Evolutionary conservation across 1,140 invertebrate species (phyloP).

Genomic region (Drosophila jambulina): DNA sequence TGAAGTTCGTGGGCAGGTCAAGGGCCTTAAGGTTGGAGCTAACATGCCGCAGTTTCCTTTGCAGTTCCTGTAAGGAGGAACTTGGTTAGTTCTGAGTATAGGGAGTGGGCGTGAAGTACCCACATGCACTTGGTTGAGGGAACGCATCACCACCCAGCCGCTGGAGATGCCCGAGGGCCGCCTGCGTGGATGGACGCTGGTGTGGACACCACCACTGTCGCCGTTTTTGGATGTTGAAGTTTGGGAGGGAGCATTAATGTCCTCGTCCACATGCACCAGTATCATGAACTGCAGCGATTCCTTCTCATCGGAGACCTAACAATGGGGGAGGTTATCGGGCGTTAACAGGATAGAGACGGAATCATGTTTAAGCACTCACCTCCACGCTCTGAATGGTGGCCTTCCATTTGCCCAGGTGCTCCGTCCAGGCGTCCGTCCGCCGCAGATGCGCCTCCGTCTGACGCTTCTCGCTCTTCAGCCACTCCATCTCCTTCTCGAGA

Average conservation of each 20-base stretch:
- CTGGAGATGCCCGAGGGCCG: slow-evolving; percentile 89
- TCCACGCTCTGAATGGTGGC: slow-evolving; percentile 93
- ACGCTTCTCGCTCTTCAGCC: slow-evolving; percentile 91
- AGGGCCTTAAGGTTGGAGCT: slow-evolving; percentile 92
- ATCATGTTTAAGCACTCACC: slow-evolving; percentile 84
- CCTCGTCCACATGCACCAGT: slow-evolving; percentile 91
- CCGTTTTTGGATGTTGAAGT: slow-evolving; percentile 42
- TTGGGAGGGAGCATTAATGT: slow-evolving; percentile 81
- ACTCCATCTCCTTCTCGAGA: slow-evolving; percentile 93
- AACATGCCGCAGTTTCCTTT: slow-evolving; percentile 93
- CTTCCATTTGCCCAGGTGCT: slow-evolving; percentile 94
- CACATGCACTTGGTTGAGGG: slow-evolving; percentile 91
- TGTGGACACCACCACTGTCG: slow-evolving; percentile 21
- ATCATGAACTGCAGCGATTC: slow-evolving; percentile 93
- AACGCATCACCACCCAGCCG: slow-evolving; percentile 94
- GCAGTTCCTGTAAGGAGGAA: slow-evolving; percentile 88
- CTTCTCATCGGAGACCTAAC: slow-evolving; percentile 90
- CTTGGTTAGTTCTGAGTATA: not conserved
- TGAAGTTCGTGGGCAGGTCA: slow-evolving; percentile 92
- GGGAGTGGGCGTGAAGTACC: slow-evolving; percentile 7
- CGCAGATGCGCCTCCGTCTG: slow-evolving; percentile 93
- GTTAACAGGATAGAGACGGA: not conserved
- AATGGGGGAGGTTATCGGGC: not conserved
- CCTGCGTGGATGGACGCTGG: slow-evolving; percentile 66
- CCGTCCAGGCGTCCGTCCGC: slow-evolving; percentile 95